Percentiles rank a stretch among this genome's conserved stretches.
Evolutionary conservation across 2,888 invertebrate genomes (phyloP).

Genomic region (Caradrina kadenii): DNA sequence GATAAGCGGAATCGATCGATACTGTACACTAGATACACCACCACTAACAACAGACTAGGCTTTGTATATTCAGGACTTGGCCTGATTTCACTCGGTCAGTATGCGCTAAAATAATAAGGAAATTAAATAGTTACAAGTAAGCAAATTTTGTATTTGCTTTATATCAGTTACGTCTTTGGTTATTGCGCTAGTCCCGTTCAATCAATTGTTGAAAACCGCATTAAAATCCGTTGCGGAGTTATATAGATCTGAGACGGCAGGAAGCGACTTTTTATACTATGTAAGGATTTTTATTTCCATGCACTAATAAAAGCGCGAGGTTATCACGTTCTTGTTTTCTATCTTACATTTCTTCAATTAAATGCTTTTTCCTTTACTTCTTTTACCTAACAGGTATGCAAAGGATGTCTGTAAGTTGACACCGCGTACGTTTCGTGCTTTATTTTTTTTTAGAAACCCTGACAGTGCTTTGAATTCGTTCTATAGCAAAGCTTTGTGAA

Average conservation of each 20-base stretch:
- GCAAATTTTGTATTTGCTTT: neutral
- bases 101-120: neutral
- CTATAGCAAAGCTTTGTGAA: neutral
- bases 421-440: neutral
- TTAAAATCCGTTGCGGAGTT: too few species aligned
- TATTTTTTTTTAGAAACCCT: slow-evolving; percentile 4
- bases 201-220: too few species aligned
- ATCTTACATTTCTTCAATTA: too few species aligned
- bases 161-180: too few species aligned
- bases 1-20: slow-evolving; percentile 18
- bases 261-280: too few species aligned
- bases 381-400: neutral
- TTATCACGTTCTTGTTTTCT: too few species aligned
- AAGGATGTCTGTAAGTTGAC: slow-evolving; percentile 5
- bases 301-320: too few species aligned
- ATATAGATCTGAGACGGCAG: too few species aligned
- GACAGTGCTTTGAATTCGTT: slow-evolving; percentile 14
- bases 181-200: too few species aligned
- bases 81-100: neutral
- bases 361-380: too few species aligned
- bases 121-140: neutral
- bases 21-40: neutral
- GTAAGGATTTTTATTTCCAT: too few species aligned
- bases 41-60: neutral
- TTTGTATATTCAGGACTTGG: neutral